phyloP scores from a whole-genome alignment of 2,113 vertebrate genomes.

The Falcunculus frontatus region DNA sequence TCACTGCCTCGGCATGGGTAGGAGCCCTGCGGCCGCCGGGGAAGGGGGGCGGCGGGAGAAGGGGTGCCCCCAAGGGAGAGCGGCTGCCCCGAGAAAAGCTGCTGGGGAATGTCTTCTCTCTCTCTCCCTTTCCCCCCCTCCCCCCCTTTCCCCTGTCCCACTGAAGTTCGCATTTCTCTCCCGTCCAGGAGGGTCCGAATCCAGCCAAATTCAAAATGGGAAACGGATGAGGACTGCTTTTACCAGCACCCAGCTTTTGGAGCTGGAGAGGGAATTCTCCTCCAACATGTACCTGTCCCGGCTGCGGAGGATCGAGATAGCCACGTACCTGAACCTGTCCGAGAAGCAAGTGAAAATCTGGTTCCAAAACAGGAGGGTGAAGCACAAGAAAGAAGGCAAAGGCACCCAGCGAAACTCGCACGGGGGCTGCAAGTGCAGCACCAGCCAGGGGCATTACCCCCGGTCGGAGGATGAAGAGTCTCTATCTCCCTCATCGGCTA shows the following conservation, averaged over 20 bases:
- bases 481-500: slow-evolving; percentile 86
- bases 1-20: slow-evolving; percentile 94
- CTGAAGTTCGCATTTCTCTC: not conserved
- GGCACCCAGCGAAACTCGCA: slow-evolving; percentile 85
- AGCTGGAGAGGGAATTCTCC: slow-evolving; percentile 95
- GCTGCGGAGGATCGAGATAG: slow-evolving; percentile 94
- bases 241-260: slow-evolving; percentile 96
- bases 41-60: not conserved
- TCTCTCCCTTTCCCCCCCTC: not conserved
- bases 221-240: slow-evolving; percentile 98
- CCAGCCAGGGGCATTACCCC: slow-evolving; percentile 83
- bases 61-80: not conserved
- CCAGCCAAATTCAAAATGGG: slow-evolving; percentile 86
- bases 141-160: not conserved
- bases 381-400: slow-evolving; percentile 98
- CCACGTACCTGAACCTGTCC: slow-evolving; percentile 94
- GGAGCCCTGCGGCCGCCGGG: slow-evolving; percentile 13
- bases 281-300: slow-evolving; percentile 98
- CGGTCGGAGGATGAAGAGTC: slow-evolving; percentile 96
- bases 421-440: slow-evolving; percentile 87
- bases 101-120: not conserved
- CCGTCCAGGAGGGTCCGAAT: slow-evolving; percentile 80
- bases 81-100: not conserved
- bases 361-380: slow-evolving; percentile 98
- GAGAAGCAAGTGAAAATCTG: slow-evolving; percentile 99